phyloP scores from a whole-genome alignment of 2,797 vertebrate species.

The Nyctalus aviator region DNA sequence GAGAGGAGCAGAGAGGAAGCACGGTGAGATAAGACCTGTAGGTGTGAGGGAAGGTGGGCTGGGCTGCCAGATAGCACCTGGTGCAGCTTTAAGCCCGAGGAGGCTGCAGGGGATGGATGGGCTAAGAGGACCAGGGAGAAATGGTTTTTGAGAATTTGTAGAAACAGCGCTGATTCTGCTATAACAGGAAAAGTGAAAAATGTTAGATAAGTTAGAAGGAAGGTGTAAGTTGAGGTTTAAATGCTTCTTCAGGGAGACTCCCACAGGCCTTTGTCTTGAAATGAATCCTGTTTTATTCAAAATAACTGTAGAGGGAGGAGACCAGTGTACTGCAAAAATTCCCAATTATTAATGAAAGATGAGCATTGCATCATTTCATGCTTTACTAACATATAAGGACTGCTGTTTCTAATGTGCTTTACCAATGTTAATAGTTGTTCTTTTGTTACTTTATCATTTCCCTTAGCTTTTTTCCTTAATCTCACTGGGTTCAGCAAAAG shows the following conservation, averaged over 20 bases:
- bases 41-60: too few species aligned
- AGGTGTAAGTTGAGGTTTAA: neutral
- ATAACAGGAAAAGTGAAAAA: neutral
- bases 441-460: neutral
- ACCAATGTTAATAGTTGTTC: neutral
- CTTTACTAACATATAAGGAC: neutral
- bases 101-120: neutral
- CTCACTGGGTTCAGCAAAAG: conserved; percentile 17
- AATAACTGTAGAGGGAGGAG: neutral
- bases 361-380: neutral
- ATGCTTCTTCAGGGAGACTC: neutral
- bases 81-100: neutral
- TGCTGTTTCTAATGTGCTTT: neutral
- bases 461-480: neutral
- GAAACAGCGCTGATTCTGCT: neutral
- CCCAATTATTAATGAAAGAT: neutral
- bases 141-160: neutral
- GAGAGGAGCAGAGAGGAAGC: neutral
- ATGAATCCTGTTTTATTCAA: conserved; percentile 1
- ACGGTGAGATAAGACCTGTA: too few species aligned
- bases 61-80: neutral
- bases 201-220: neutral
- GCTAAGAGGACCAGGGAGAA: neutral
- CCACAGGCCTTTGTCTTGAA: neutral
- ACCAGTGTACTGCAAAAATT: neutral